phyloP scores from a whole-genome alignment of 2,888 invertebrate genomes.

The Thecophora atra region DNA sequence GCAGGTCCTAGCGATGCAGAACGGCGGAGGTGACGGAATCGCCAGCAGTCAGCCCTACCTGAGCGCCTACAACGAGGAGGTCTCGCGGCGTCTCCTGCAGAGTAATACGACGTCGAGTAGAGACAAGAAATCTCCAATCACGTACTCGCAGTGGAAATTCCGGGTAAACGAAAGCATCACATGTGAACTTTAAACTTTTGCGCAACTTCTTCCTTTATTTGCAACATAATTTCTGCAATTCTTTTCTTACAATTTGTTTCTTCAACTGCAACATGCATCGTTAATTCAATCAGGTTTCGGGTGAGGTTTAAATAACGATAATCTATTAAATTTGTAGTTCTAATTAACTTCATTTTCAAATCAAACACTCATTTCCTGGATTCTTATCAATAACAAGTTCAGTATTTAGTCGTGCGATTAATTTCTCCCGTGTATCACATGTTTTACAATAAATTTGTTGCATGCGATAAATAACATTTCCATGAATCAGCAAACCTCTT shows the following conservation, averaged over 20 bases:
- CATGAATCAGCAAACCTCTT: too few relatives aligned
- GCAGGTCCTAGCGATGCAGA: constrained; percentile 55
- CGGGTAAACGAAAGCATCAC: constrained; percentile 66
- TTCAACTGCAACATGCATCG: constrained; percentile 6
- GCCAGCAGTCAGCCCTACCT: constrained; percentile 43
- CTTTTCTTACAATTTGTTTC: constrained; percentile 34
- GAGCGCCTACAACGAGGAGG: constrained; percentile 64
- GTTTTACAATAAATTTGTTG: too few relatives aligned
- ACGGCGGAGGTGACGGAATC: constrained; percentile 48
- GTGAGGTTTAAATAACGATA: too few relatives aligned
- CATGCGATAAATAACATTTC: too few relatives aligned
- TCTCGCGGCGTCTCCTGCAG: constrained; percentile 68
- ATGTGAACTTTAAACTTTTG: constrained; percentile 4
- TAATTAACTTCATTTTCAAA: too few relatives aligned
- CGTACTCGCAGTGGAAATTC: constrained; percentile 72
- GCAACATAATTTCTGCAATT: constrained; percentile 26
- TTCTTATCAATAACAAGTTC: too few relatives aligned
- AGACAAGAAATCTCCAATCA: constrained; percentile 69
- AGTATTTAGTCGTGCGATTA: too few relatives aligned
- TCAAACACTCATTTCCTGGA: too few relatives aligned
- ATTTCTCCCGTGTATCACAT: too few relatives aligned
- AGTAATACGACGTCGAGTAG: constrained; percentile 64
- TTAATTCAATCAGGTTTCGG: too few relatives aligned
- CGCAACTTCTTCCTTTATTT: constrained; percentile 43
- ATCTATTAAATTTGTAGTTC: too few relatives aligned